Evolutionary conservation across 2,888 invertebrate genomes (phyloP), one percentile per base, ranked within the genome.

Genomic region (Artemia sinica): DNA sequence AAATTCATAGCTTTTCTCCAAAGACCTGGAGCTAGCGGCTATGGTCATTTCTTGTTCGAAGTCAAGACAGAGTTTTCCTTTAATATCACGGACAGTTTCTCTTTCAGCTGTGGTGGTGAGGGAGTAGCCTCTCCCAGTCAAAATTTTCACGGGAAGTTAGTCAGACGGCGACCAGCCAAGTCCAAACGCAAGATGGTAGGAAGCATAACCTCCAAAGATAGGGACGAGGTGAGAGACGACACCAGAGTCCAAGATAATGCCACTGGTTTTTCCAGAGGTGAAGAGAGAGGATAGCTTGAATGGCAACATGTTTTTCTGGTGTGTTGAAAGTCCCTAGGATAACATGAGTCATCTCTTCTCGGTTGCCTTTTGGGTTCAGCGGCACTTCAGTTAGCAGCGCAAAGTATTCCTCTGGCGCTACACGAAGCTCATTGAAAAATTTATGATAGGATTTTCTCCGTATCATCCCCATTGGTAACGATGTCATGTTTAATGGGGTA

Each of bases 311-410:
- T 74, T 75, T 75, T 68, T 75, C 75, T 14, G 76, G 75, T 74
- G 71, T 71, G 67, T 72, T 74, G 71, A 74, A 74, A 49, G 72
- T 74, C 70, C 73, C 74, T 69, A 74, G 74, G 73, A 74, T 73
- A 51, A 90, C 51, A 73, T 81, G 79, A 78, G 89, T 89, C 90
- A 91, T 91, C 85, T 91, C 91, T 82, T 91, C 91, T 80, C 90
- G 85, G 83, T 91, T 91, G 78, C 89, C 89, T 81, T 91, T 91
- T 75, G 91, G 91, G 84, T 91, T 91, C 77, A 91, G 84, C 78
- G 91, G 91, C 75, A 90, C 90, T 81, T 91, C 91, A 72, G 91
- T 91, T 77, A 90, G 82, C 75, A 91, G 83, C 77, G 90, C 88
- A 77, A 90, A 90, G 83, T 81, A 79, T 72, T 79, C 80, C 72